A percentile compares a stretch with the other conserved stretches of the same genome.
phyloP scores from a whole-genome alignment of 1,140 invertebrate species.

The Drosophila biarmipes region DNA sequence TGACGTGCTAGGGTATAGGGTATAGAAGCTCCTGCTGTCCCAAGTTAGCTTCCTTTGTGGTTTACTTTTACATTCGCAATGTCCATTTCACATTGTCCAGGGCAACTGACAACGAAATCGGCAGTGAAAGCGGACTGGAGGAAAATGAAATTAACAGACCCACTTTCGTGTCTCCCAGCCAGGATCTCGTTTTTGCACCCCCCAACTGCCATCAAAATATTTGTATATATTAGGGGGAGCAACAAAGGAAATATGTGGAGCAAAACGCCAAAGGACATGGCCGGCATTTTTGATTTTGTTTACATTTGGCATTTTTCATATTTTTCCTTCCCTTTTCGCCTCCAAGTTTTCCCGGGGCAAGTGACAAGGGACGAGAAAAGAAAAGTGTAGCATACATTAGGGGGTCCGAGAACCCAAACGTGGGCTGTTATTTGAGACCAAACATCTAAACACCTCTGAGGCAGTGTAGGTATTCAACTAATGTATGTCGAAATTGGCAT shows the following conservation, averaged over 20 bases:
- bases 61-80: background rate
- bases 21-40: no score
- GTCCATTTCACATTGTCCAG: background rate
- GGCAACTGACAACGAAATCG: conserved; percentile 12
- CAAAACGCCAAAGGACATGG: conserved; percentile 58
- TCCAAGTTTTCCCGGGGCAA: conserved; percentile 8
- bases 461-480: background rate
- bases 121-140: conserved; percentile 2
- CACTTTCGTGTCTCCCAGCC: background rate
- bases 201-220: conserved; percentile 35
- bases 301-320: conserved; percentile 49
- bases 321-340: conserved; percentile 5
- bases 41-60: no score
- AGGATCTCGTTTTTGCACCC: background rate
- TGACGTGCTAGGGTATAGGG: no score
- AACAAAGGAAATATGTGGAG: conserved; percentile 43
- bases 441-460: conserved; percentile 4
- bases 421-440: background rate
- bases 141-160: conserved; percentile 51
- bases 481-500: background rate
- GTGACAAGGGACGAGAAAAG: background rate
- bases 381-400: conserved; percentile 34
- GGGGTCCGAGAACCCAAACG: background rate
- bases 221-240: conserved; percentile 41
- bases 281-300: conserved; percentile 62